A percentile compares a stretch with the other conserved stretches of the same genome.
Conservation (phyloP, 2,888 invertebrate species). For the Hermaeophaga mercurialis region DNA sequence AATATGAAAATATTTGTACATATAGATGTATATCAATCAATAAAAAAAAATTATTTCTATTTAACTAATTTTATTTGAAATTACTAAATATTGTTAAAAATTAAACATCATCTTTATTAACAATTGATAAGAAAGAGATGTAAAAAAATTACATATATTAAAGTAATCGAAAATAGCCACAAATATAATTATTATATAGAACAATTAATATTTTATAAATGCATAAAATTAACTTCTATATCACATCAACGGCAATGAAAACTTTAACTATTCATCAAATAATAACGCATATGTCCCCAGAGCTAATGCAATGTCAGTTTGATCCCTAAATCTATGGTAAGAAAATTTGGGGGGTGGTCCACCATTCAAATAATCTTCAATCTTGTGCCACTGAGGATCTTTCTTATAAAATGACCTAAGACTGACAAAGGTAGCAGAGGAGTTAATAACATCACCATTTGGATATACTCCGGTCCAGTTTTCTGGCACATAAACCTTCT, state of each 20-base stretch:
- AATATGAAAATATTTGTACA: slow-evolving; percentile 2
- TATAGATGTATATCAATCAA: slow-evolving; percentile 7
- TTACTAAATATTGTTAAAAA: too few relatives aligned
- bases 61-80: too few relatives aligned
- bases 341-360: slow-evolving; percentile 37
- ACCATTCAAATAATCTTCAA: slow-evolving; percentile 39
- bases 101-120: too few relatives aligned
- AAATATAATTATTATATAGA: too few relatives aligned
- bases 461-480: slow-evolving; percentile 41
- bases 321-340: slow-evolving; percentile 44
- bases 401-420: slow-evolving; percentile 41
- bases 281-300: slow-evolving; percentile 39
- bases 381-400: slow-evolving; percentile 39
- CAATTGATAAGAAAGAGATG: too few relatives aligned
- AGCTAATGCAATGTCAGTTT: slow-evolving; percentile 41
- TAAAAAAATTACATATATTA: too few relatives aligned
- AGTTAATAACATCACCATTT: slow-evolving; percentile 40
- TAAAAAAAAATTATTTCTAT: too few relatives aligned
- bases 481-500: slow-evolving; percentile 37
- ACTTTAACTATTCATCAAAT: slow-evolving; percentile 38
- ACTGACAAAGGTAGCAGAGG: slow-evolving; percentile 37
- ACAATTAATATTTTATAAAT: too few relatives aligned
- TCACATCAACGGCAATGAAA: too few relatives aligned
- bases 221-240: too few relatives aligned
- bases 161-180: too few relatives aligned